Percentiles rank a stretch among this genome's conserved stretches.
These are phyloP conservation scores for Hemibagrus guttatus DNA, from an alignment of 2,797 vertebrate species.

Conservation along the genomic window DNA sequence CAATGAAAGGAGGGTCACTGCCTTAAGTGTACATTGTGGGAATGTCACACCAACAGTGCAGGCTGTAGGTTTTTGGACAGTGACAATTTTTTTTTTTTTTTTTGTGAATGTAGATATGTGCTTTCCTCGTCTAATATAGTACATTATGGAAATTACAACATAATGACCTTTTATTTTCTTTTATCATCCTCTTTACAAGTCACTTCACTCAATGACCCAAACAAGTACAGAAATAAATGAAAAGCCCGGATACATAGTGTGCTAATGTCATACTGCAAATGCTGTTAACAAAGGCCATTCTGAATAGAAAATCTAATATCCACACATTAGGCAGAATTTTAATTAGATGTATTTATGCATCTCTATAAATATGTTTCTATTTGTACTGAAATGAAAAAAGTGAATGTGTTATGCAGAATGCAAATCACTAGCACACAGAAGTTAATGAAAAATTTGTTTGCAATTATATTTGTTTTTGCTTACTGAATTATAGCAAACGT, in stretches of 20 bases:
- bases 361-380: constrained; percentile 23
- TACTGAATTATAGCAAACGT: constrained; percentile 3
- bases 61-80: not conserved
- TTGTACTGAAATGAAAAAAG: constrained; percentile 8
- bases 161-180: constrained; percentile 5
- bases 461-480: not conserved
- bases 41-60: constrained; percentile 7
- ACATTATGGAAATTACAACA: constrained; percentile 32
- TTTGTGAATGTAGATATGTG: not conserved
- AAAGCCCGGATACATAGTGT: constrained; percentile 29
- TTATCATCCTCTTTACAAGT: constrained; percentile 26
- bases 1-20: not conserved
- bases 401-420: constrained; percentile 13
- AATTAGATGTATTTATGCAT: constrained; percentile 10
- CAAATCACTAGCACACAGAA: constrained; percentile 15
- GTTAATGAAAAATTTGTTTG: constrained; percentile 21
- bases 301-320: constrained; percentile 9
- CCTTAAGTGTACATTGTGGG: not conserved
- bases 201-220: constrained; percentile 28
- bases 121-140: constrained; percentile 24
- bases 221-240: constrained; percentile 40
- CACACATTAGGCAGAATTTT: constrained; percentile 16
- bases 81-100: not conserved
- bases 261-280: constrained; percentile 31
- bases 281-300: constrained; percentile 22